A percentile compares a stretch with the other conserved stretches of the same genome.
Evolutionary conservation across 2,888 invertebrate species (phyloP).

Genomic region (Meganola albula): DNA sequence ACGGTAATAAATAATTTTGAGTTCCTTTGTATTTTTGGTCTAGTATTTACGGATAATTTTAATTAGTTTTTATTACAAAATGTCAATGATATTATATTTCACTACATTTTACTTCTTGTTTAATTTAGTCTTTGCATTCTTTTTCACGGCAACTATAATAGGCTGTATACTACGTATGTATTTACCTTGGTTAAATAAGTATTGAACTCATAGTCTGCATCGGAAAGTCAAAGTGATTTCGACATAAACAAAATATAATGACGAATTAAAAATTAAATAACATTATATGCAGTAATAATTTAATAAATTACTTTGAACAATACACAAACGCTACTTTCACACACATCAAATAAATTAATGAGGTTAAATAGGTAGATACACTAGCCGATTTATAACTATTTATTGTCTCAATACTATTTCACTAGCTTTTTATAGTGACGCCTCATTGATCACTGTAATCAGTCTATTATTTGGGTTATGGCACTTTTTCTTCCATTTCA

Average conservation of each 20-base stretch:
- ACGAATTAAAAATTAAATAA: slow-evolving; percentile 16
- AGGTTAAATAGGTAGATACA: slow-evolving; percentile 73
- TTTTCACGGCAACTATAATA: too few species aligned
- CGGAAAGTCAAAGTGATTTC: too few species aligned
- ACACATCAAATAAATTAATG: slow-evolving; percentile 77
- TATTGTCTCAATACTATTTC: slow-evolving; percentile 62
- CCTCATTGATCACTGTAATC: slow-evolving; percentile 88
- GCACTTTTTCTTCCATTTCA: slow-evolving; percentile 72
- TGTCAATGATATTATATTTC: slow-evolving; percentile 57
- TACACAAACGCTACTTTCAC: slow-evolving; percentile 70
- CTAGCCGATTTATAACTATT: slow-evolving; percentile 51
- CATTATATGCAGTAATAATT: slow-evolving; percentile 50
- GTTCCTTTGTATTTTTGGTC: slow-evolving; percentile 60
- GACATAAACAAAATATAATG: too few species aligned
- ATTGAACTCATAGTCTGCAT: not conserved
- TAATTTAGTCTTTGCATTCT: slow-evolving; percentile 26
- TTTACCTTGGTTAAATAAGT: not conserved
- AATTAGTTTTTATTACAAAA: slow-evolving; percentile 34
- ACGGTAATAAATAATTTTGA: slow-evolving; percentile 49
- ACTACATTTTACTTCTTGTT: slow-evolving; percentile 51
- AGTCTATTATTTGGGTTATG: slow-evolving; percentile 80
- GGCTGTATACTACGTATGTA: not conserved
- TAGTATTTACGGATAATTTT: slow-evolving; percentile 55
- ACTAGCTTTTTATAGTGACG: slow-evolving; percentile 74
- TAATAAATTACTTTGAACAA: slow-evolving; percentile 72